phyloP scores from a whole-genome alignment of 1,140 invertebrate genomes.

The Pseudomyrmex dendroicus region DNA sequence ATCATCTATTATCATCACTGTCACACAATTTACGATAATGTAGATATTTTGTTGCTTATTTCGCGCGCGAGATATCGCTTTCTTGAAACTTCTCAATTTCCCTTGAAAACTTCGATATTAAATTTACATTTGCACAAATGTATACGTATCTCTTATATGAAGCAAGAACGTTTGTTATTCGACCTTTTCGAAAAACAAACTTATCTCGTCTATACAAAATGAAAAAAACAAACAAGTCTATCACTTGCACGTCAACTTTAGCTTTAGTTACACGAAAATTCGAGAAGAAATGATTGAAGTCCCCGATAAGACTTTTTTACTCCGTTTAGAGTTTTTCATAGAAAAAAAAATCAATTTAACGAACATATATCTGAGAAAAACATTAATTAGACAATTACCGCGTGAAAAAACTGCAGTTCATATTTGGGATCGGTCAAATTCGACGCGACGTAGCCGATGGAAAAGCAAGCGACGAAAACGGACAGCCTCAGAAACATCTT shows the following conservation, averaged over 20 bases:
- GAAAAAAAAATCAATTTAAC: not conserved
- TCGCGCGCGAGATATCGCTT: conserved; percentile 9
- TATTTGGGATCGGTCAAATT: conserved; percentile 62
- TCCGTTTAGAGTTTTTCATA: not conserved
- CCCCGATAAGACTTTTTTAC: not conserved
- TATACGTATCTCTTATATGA: not conserved
- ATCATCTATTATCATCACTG: conserved; percentile 41
- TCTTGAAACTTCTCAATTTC: conserved; percentile 46
- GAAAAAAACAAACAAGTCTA: not conserved
- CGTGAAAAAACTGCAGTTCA: conserved; percentile 78
- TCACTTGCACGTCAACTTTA: too few relatives aligned
- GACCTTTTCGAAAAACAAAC: not conserved
- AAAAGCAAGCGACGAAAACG: conserved; percentile 6
- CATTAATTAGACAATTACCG: conserved; percentile 74
- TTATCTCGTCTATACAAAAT: not conserved
- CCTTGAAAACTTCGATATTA: conserved; percentile 18
- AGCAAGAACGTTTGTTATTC: not conserved
- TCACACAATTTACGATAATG: conserved; percentile 36
- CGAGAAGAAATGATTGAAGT: not conserved
- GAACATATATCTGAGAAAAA: not conserved
- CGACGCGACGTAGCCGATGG: conserved; percentile 46
- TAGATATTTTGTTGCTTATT: conserved; percentile 32
- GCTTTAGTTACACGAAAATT: not conserved
- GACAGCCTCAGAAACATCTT: conserved; percentile 31
- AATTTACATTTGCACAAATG: not conserved